Evolutionary conservation across 2,113 vertebrate species (phyloP).

Genomic region (Apaloderma vittatum): DNA sequence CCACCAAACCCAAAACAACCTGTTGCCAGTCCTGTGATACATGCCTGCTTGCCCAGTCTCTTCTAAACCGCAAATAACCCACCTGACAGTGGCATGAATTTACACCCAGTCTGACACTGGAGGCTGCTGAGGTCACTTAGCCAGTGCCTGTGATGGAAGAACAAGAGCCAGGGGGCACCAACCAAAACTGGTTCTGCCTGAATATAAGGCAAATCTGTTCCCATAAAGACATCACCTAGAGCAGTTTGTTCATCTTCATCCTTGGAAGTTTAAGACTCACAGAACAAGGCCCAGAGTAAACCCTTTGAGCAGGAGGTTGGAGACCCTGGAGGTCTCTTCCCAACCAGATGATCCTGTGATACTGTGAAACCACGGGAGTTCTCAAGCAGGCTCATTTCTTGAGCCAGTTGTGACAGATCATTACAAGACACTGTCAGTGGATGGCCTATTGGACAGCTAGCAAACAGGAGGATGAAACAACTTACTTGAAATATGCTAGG

Average conservation of each 20-base stretch:
- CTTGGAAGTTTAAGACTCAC: background rate
- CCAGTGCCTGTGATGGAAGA: background rate
- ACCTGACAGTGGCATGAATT: fast-evolving
- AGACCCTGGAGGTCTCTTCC: background rate
- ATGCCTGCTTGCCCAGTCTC: background rate
- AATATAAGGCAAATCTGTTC: background rate
- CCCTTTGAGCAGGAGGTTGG: background rate
- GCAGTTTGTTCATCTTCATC: background rate
- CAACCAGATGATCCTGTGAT: background rate
- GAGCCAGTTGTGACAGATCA: background rate
- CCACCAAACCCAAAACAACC: background rate
- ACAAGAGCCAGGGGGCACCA: fast-evolving
- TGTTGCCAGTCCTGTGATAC: background rate
- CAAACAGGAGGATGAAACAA: background rate
- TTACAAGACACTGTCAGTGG: fast-evolving
- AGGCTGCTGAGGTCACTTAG: background rate
- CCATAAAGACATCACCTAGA: background rate
- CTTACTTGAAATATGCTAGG: background rate
- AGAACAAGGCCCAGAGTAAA: background rate
- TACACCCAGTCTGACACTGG: too few species aligned
- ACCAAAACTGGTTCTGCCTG: background rate
- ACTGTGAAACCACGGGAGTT: background rate
- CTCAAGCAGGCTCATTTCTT: background rate
- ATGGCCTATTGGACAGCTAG: background rate
- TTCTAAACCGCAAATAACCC: background rate